Percentiles rank a stretch among this genome's conserved stretches.
phyloP scores from a whole-genome alignment of 2,888 invertebrate genomes.

The Plebejus anna region DNA sequence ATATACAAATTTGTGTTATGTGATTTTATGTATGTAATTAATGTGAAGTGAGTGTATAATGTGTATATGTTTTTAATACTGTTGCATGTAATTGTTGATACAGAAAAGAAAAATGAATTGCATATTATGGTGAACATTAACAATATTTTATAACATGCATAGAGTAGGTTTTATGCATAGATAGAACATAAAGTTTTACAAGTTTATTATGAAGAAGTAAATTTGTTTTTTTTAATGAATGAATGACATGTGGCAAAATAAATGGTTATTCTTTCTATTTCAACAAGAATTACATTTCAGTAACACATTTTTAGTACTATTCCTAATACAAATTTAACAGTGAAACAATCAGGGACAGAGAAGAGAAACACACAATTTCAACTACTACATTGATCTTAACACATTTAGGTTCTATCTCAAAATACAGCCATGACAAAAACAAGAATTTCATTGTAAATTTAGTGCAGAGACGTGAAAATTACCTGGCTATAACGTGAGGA shows the following conservation, averaged over 20 bases:
- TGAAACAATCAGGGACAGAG: background rate
- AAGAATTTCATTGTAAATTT: constrained; percentile 5
- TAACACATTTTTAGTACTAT: background rate
- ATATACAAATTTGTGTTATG: constrained; percentile 35
- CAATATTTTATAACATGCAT: constrained; percentile 21
- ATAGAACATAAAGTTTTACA: constrained; percentile 18
- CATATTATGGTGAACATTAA: constrained; percentile 21
- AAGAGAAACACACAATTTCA: constrained; percentile 31
- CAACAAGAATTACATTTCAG: constrained; percentile 22
- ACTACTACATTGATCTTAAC: constrained; percentile 20
- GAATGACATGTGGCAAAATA: background rate
- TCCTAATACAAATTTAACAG: background rate
- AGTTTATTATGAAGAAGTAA: background rate
- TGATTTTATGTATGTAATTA: constrained; percentile 30
- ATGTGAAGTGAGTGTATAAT: background rate
- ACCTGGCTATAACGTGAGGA: constrained; percentile 81
- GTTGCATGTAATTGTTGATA: background rate
- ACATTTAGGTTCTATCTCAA: constrained; percentile 21
- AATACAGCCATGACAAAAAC: constrained; percentile 18
- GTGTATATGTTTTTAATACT: background rate
- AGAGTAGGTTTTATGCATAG: background rate
- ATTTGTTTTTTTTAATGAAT: background rate
- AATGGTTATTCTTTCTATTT: background rate
- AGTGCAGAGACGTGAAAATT: constrained; percentile 37
- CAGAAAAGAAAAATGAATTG: constrained; percentile 1